A percentile compares a stretch with the other conserved stretches of the same genome.
Conservation (phyloP, 2,888 invertebrate genomes). For the Brenthis daphne region DNA sequence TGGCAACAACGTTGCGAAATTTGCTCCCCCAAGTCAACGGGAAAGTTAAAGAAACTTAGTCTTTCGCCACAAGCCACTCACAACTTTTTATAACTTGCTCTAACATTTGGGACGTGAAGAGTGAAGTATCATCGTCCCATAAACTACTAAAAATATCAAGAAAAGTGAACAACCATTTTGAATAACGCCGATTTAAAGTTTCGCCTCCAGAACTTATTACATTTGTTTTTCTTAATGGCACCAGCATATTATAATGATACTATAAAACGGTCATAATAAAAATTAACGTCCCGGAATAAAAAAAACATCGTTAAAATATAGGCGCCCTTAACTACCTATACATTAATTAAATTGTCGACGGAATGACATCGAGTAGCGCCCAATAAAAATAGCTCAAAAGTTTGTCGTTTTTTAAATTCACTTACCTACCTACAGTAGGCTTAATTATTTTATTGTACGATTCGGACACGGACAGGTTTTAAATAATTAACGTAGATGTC, state of each 20-base stretch:
- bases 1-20: constrained; percentile 55
- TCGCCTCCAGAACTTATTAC: constrained; percentile 21
- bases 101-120: constrained; percentile 23
- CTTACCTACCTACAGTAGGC: background rate
- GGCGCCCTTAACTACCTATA: constrained; percentile 57
- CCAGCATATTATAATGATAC: constrained; percentile 47
- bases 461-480: background rate
- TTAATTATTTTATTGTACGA: constrained; percentile 22
- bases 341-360: constrained; percentile 51
- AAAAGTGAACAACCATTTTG: constrained; percentile 2
- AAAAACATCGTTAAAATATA: constrained; percentile 60
- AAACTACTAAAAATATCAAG: constrained; percentile 20
- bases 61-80: constrained; percentile 53
- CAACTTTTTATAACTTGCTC: constrained; percentile 53
- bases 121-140: constrained; percentile 12
- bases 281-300: constrained; percentile 62
- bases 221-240: constrained; percentile 43
- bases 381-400: constrained; percentile 37
- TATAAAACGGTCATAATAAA: constrained; percentile 56
- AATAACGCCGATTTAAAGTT: background rate
- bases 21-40: constrained; percentile 44
- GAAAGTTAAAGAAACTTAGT: constrained; percentile 48
- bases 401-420: constrained; percentile 27
- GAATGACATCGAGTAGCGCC: constrained; percentile 29
- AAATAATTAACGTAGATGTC: constrained; percentile 13